Evolutionary conservation across 2,113 vertebrate species (phyloP), one percentile per base, ranked within the genome.

Genomic region (Sclerurus mexicanus): DNA sequence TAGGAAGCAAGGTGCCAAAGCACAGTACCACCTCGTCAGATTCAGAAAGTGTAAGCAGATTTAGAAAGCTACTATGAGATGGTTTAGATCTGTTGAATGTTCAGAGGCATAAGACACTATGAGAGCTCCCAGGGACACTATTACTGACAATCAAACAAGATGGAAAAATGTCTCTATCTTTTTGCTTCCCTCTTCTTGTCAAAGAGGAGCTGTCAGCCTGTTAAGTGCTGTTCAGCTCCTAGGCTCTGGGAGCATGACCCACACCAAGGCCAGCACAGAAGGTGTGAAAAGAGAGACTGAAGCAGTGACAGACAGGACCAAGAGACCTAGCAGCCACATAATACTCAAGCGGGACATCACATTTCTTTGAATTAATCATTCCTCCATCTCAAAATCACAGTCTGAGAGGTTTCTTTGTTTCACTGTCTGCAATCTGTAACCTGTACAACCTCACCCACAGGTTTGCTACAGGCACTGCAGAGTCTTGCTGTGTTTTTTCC

Each of bases 261-360:
- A 8, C 37, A 67, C 25, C 35, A 14, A 27, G 49, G 35, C 19
- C n/a, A 76, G 58, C 14, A 46, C 4, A 7, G 37, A 21, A 55
- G 31, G 9, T 53, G 55, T n/a, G 60, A 78, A 42, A 66, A 78
- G 44, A 68, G 30, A 74, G 28, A 28, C 40, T 15, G 15, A 24
- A 64, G 68, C 21, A 39, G 10, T 0, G 0, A 59, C 27, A 62
- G 0, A 64, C 18, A 62, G n/a, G 30, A 69, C 3, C 4, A 3
- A 52, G 56, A 90, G 40, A 74, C 14, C 14, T 33, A 63, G 74
- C 30, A 62, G 46, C 19, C 52, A 22, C 0, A 0, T 47, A 80
- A 50, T 24, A 44, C 1, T 0, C 18, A 64, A 58, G 17, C 35
- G 10, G 35, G 49, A 56, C 52, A 55, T 8, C 16, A 25, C 10